phyloP scores from a whole-genome alignment of 2,113 vertebrate species.

The Plecotus auritus region DNA sequence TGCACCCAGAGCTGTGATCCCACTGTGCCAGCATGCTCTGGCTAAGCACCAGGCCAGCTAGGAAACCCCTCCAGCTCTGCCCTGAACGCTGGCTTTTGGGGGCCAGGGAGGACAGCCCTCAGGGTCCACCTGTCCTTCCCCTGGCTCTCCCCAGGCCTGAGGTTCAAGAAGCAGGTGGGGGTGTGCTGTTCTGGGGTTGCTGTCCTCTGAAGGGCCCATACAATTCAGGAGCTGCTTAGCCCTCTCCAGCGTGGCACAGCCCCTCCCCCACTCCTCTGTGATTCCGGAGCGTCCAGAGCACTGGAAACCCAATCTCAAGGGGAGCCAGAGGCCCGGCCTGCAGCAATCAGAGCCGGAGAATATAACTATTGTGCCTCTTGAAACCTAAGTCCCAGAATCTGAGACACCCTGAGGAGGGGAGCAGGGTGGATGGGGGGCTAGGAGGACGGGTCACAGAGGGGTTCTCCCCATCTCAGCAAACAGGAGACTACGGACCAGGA shows the following conservation, averaged over 20 bases:
- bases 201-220: not conserved
- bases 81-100: not conserved
- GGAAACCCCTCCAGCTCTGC: not conserved
- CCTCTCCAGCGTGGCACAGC: not conserved
- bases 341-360: conserved; percentile 66
- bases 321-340: conserved; percentile 47
- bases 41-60: not conserved
- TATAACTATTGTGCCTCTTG: conserved; percentile 72
- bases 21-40: not conserved
- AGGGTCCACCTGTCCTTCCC: not conserved
- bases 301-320: conserved; percentile 69
- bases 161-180: not conserved
- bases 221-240: not conserved
- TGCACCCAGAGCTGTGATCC: not conserved
- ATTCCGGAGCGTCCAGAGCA: conserved; percentile 41
- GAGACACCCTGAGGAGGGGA: conserved; percentile 65
- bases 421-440: conserved; percentile 39
- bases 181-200: not conserved
- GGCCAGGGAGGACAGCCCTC: too few species aligned
- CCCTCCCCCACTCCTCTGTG: not conserved
- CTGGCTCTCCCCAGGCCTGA: not conserved
- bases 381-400: conserved; percentile 69
- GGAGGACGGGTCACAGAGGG: conserved; percentile 43
- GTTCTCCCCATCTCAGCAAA: conserved; percentile 54
- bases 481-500: conserved; percentile 71